phyloP scores from a whole-genome alignment of 1,140 invertebrate species.

The Holcopasites calliopsidis region DNA sequence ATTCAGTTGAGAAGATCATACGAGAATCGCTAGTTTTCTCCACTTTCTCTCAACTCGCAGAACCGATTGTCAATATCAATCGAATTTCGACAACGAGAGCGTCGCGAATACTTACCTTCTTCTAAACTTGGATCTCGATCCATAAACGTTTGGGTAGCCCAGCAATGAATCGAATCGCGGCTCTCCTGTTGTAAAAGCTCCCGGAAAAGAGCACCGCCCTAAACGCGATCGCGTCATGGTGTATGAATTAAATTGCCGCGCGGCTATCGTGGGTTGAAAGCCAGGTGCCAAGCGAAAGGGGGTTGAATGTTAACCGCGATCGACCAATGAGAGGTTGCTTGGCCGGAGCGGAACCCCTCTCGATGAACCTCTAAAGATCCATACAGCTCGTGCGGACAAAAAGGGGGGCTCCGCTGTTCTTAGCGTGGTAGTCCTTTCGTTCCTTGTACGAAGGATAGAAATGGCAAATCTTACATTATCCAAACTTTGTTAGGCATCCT shows the following conservation, averaged over 20 bases:
- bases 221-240: neutral
- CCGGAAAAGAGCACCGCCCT: neutral
- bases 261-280: neutral
- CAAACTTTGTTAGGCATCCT: no score
- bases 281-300: neutral
- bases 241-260: constrained; percentile 18
- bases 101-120: no score
- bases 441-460: no score
- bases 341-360: constrained; percentile 14
- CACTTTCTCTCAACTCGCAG: no score
- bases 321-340: constrained; percentile 7
- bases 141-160: no score
- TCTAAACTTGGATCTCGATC: no score
- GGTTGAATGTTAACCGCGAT: constrained; percentile 23
- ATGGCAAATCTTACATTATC: no score
- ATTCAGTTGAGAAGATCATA: no score
- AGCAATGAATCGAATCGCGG: no score
- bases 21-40: no score
- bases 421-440: neutral
- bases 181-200: neutral
- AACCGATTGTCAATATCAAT: no score
- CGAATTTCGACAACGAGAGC: no score
- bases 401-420: neutral
- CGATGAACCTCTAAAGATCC: neutral
- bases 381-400: neutral